A percentile compares a stretch with the other conserved stretches of the same genome.
Conservation (phyloP, 2,888 invertebrate genomes). For the Dasysyrphus tricinctus region DNA sequence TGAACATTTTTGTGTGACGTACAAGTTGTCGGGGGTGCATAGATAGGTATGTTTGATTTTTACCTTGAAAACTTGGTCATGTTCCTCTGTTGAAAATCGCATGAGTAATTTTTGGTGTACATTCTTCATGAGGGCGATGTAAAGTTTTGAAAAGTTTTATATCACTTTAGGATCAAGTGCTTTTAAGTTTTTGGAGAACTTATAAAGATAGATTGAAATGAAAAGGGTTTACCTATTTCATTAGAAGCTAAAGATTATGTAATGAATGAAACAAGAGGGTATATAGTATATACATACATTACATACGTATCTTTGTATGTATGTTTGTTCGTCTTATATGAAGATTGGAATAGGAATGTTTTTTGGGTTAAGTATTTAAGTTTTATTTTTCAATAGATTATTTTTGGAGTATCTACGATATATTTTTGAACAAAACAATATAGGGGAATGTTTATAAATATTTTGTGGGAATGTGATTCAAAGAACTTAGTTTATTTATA, state of each 20-base stretch:
- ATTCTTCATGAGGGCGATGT: conserved; percentile 37
- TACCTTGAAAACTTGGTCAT: conserved; percentile 43
- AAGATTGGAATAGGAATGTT: not conserved
- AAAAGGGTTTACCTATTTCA: conserved; percentile 41
- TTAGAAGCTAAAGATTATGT: conserved; percentile 36
- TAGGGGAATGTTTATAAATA: conserved; percentile 19
- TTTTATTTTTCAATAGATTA: conserved; percentile 28
- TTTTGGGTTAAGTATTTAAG: conserved; percentile 33
- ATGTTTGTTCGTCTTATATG: not conserved
- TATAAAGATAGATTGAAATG: conserved; percentile 29
- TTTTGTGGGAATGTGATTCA: conserved; percentile 1
- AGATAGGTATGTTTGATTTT: conserved; percentile 9
- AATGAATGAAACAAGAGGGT: conserved; percentile 21
- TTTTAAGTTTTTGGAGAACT: conserved; percentile 32
- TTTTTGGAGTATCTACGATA: not conserved
- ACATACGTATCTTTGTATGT: not conserved
- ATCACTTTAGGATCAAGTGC: conserved; percentile 47
- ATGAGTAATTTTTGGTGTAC: conserved; percentile 37
- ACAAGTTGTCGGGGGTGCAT: not conserved
- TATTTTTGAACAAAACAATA: not conserved
- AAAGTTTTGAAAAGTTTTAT: conserved; percentile 43
- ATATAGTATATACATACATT: not conserved
- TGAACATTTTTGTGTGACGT: conserved; percentile 4
- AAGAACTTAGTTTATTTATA: not conserved
- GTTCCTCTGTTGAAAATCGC: conserved; percentile 14